Evolutionary conservation across 2,888 invertebrate species (phyloP).

Genomic region (Meloe dianella): DNA sequence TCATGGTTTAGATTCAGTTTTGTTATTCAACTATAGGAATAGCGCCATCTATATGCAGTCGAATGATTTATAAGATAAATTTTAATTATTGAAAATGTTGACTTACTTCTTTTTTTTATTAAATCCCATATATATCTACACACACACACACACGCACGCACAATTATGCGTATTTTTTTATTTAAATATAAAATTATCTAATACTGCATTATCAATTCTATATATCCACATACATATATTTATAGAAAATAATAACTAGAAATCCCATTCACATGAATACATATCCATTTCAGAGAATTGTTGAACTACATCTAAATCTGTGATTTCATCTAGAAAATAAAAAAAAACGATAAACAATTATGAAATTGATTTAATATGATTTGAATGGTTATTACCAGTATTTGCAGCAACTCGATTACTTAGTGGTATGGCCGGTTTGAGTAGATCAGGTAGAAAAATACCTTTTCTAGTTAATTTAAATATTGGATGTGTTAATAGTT

Average conservation of each 20-base stretch:
- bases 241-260: slow-evolving; percentile 47
- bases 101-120: too few species aligned
- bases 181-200: slow-evolving; percentile 11
- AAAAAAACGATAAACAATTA: slow-evolving; percentile 17
- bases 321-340: slow-evolving; percentile 68
- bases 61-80: too few species aligned
- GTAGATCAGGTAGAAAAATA: slow-evolving; percentile 67
- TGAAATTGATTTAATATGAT: too few species aligned
- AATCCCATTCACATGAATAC: slow-evolving; percentile 72
- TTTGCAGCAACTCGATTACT: slow-evolving; percentile 64
- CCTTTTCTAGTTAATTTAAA: slow-evolving; percentile 75
- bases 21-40: too few species aligned
- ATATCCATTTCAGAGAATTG: slow-evolving; percentile 68
- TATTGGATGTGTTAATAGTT: slow-evolving; percentile 74
- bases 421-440: slow-evolving; percentile 73
- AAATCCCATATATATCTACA: neutral
- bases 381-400: slow-evolving; percentile 63
- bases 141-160: too few species aligned
- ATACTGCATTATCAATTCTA: slow-evolving; percentile 29
- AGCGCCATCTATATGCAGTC: too few species aligned
- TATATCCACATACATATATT: too few species aligned
- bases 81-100: too few species aligned
- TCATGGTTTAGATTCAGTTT: too few species aligned
- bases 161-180: neutral
- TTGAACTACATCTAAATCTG: slow-evolving; percentile 66